Percentiles rank a stretch among this genome's conserved stretches.
phyloP scores from a whole-genome alignment of 2,113 vertebrate species.

The Oreochromis aureus region DNA sequence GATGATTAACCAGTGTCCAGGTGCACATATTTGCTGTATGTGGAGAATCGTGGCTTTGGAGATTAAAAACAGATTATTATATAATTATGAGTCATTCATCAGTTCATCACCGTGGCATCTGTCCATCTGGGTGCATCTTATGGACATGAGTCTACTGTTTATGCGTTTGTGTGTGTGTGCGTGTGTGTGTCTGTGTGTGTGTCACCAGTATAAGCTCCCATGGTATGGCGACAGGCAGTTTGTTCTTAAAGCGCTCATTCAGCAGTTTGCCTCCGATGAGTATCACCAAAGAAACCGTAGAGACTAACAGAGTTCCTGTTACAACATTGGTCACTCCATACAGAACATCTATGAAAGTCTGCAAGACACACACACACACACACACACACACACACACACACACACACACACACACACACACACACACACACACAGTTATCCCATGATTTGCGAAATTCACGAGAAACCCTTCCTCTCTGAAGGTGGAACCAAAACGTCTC shows the following conservation, averaged over 20 bases:
- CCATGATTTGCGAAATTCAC: not conserved
- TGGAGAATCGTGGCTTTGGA: not conserved
- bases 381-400: not conserved
- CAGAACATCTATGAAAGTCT: constrained; percentile 32
- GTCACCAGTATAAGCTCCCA: constrained; percentile 43
- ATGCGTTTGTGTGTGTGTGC: not conserved
- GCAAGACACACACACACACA: not conserved
- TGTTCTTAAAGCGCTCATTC: constrained; percentile 43
- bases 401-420: too few species aligned
- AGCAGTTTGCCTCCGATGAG: constrained; percentile 38
- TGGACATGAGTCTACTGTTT: constrained; percentile 1
- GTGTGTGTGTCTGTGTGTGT: not conserved
- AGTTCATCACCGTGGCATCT: constrained; percentile 38
- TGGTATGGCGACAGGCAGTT: constrained; percentile 30
- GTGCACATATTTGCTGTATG: constrained; percentile 1
- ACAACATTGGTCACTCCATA: not conserved
- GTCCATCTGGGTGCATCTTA: constrained; percentile 27
- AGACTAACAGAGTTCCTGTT: constrained; percentile 28
- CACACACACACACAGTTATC: not conserved
- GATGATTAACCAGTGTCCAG: not conserved
- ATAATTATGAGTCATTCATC: constrained; percentile 41
- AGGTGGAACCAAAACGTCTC: not conserved
- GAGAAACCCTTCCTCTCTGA: not conserved
- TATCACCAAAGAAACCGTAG: constrained; percentile 12
- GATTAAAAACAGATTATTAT: constrained; percentile 34